A percentile compares a stretch with the other conserved stretches of the same genome.
These are phyloP conservation scores for Drosophila robusta DNA, from an alignment of 2,888 invertebrate species.

Conservation along the genomic window DNA sequence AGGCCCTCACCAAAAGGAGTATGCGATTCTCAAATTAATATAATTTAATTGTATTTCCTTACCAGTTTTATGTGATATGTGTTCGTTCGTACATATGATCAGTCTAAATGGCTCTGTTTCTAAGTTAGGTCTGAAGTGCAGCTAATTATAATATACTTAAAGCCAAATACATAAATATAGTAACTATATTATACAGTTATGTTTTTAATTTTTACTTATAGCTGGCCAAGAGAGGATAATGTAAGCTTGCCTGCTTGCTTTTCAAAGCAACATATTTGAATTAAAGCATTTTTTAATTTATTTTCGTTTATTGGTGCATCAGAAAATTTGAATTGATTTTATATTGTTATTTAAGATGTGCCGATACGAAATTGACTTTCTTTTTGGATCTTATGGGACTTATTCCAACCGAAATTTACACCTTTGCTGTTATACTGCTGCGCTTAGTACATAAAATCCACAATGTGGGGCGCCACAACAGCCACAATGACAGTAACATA, in stretches of 20 bases:
- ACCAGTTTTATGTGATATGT: conserved; percentile 3
- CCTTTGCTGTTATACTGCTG: conserved; percentile 37
- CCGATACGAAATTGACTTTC: no score
- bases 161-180: background rate
- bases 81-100: conserved; percentile 1
- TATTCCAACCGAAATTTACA: background rate
- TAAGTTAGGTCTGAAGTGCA: conserved; percentile 5
- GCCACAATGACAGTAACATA: background rate
- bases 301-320: no score
- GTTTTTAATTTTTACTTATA: background rate
- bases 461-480: conserved; percentile 31
- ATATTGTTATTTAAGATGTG: no score
- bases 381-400: background rate
- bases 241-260: no score
- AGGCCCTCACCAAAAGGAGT: background rate
- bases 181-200: background rate
- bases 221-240: no score
- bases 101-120: background rate
- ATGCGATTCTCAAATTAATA: background rate
- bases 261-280: no score
- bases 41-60: background rate
- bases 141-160: conserved; percentile 7
- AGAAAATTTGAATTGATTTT: no score
- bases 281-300: no score
- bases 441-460: background rate